Conservation (phyloP, 2,113 vertebrate species). For the Hemichromis elongatus region DNA sequence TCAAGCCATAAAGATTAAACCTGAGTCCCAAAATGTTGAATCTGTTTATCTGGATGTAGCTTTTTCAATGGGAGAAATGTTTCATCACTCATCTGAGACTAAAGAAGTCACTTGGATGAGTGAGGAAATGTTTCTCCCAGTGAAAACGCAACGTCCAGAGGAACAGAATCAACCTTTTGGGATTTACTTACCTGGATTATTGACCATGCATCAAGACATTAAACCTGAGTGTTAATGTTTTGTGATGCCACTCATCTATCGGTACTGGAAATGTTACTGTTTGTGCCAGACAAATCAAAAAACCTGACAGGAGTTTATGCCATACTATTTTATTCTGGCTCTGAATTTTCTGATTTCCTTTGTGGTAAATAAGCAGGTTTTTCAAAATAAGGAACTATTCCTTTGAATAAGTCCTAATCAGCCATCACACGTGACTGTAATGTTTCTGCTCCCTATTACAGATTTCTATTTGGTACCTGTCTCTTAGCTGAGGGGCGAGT, state of each 20-base stretch:
- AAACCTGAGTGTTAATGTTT: background rate
- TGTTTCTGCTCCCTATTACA: background rate
- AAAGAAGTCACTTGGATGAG: too few species aligned
- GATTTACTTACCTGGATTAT: too few species aligned
- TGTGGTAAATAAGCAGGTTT: background rate
- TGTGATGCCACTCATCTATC: background rate
- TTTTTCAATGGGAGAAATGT: too few species aligned
- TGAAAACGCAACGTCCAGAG: too few species aligned
- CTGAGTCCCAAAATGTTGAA: too few species aligned
- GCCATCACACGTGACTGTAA: background rate
- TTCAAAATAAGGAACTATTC: background rate
- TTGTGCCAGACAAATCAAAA: background rate
- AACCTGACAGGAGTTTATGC: background rate
- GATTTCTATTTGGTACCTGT: background rate
- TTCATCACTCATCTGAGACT: too few species aligned
- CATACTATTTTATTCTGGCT: background rate
- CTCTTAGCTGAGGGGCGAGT: background rate
- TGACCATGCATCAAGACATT: too few species aligned
- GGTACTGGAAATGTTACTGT: background rate
- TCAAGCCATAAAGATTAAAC: background rate
- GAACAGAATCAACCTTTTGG: too few species aligned
- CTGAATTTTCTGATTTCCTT: background rate
- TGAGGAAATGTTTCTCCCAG: too few species aligned
- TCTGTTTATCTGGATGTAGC: too few species aligned
- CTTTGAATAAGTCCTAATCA: background rate